A percentile compares a stretch with the other conserved stretches of the same genome.
These are phyloP conservation scores for Ophioninae sp. DNA, from an alignment of 2,888 invertebrate genomes.

Conservation along the genomic window DNA sequence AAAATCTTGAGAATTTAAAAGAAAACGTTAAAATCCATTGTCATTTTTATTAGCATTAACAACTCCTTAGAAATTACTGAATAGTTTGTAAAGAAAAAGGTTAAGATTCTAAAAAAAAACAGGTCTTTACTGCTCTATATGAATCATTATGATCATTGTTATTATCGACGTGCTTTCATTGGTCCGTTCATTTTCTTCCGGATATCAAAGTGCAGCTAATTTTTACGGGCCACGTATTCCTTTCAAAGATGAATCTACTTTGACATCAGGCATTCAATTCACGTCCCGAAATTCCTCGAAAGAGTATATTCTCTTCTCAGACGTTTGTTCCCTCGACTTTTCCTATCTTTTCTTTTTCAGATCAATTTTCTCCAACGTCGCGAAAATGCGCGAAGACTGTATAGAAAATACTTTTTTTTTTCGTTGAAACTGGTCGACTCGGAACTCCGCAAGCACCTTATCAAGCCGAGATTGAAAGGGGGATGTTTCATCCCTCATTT, in stretches of 20 bases:
- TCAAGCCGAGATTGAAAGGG: conserved; percentile 1
- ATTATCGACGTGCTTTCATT: too few relatives aligned
- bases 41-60: too few relatives aligned
- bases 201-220: background rate
- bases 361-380: background rate
- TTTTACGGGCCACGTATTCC: background rate
- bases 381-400: background rate
- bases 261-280: background rate
- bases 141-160: too few relatives aligned
- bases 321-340: background rate
- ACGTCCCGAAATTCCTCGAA: background rate
- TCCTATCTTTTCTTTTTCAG: background rate
- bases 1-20: too few relatives aligned
- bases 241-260: background rate
- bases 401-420: conserved; percentile 10
- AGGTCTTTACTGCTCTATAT: background rate
- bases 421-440: background rate
- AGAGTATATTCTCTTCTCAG: background rate
- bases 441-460: conserved; percentile 13
- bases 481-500: background rate
- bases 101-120: too few relatives aligned
- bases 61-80: too few relatives aligned
- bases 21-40: too few relatives aligned
- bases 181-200: background rate
- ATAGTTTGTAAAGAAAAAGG: too few relatives aligned